Evolutionary conservation across 2,113 vertebrate genomes (phyloP).

Genomic region (Noctilio leporinus): DNA sequence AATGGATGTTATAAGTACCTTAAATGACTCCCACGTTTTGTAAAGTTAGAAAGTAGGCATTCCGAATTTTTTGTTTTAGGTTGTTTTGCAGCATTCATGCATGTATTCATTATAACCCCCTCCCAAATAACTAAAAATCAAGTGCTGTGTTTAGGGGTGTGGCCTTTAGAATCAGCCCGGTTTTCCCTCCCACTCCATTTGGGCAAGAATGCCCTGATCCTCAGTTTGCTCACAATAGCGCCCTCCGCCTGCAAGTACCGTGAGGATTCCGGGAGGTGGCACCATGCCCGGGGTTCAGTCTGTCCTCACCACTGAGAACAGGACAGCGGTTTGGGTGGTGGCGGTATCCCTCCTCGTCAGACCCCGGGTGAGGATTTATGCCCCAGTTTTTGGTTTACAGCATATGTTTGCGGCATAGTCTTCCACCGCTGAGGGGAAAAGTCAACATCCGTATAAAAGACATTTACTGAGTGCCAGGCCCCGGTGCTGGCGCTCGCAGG

Average conservation of each 20-base stretch:
- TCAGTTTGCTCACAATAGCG: not conserved
- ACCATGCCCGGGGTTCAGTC: accelerated
- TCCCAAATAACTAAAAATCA: not conserved
- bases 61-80: not conserved
- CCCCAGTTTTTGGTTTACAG: not conserved
- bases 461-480: not conserved
- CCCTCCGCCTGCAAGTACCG: accelerated
- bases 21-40: not conserved
- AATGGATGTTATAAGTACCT: not conserved
- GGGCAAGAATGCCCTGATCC: not conserved
- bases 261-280: not conserved
- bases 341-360: not conserved
- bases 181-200: not conserved
- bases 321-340: accelerated
- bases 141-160: not conserved
- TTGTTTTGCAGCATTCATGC: not conserved
- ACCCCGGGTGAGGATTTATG: not conserved
- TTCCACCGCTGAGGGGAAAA: not conserved
- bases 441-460: not conserved
- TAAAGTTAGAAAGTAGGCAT: not conserved
- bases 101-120: not conserved
- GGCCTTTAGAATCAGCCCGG: not conserved
- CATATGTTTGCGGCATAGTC: not conserved
- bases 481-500: not conserved
- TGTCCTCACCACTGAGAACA: not conserved